Base-by-base conservation (phyloP, 2,888 invertebrate genomes). In the Plagodis pulveraria region DNA sequence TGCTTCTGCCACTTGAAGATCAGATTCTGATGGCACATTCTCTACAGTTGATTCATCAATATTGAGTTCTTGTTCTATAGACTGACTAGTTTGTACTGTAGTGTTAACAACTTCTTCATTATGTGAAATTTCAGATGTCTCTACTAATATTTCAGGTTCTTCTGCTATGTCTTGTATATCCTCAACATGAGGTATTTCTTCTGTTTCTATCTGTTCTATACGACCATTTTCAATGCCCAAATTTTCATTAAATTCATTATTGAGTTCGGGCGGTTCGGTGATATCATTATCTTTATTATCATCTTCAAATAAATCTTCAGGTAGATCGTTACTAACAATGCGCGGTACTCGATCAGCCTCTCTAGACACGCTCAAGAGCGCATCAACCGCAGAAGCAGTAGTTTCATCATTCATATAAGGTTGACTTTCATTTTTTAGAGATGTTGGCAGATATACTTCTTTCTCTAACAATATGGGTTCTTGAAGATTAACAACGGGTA, bases 1-100 rank as follows among this genome's bases (percentile, higher is more conserved):
- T 2, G 93, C 82, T 75, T 93, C 91, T 12, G 93, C 93, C 62
- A 93, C 86, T 80, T 93, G 93, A 11, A 93, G 78, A 73, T 91
- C 93, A 10, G 91, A 91, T 77, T 92, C 93, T 32, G 93, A 82
- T 6, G 90, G 93, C 42, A 75, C 63, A 72, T 67, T 86, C 63
- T 87, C 77, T n/a, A 72, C 57, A 50, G 65, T 45, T 51, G 49
- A n/a, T 42, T 63, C 56, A 42, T 43, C 40, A 46, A 44, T 50
- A 52, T 55, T 63, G 0, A 38, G 52, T 35, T 53, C 52, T 49
- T 58, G 45, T 1, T 49, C 50, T 42, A 54, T 12, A 8, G 56
- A 42, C 8, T 57, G 46, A 43, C 42, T 47, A 6, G 34, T 48
- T 34, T 56, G 41, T 34, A 58, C 58, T 1, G 50, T 57, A 6